These are phyloP conservation scores for Pterocles orientalis DNA, from an alignment of 2,113 vertebrate genomes.

Conservation along the genomic window DNA sequence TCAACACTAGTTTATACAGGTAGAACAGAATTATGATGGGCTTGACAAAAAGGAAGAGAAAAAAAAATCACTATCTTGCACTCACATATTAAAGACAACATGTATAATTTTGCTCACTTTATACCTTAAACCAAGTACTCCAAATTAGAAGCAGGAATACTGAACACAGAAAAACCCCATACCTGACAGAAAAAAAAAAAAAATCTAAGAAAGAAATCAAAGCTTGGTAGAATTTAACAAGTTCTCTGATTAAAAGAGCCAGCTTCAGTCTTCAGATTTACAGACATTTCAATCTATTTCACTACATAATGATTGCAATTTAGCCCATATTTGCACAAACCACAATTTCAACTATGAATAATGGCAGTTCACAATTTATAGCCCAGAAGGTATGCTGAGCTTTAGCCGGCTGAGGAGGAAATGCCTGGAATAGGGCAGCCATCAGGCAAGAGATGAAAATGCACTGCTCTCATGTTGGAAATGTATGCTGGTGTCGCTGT, in stretches of 20 bases:
- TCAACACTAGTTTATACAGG: not conserved
- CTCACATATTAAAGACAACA: conserved; percentile 22
- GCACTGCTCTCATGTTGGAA: not conserved
- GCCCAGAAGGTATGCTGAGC: not conserved
- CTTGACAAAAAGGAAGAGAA: conserved; percentile 41
- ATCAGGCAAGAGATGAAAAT: not conserved
- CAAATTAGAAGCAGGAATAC: conserved; percentile 38
- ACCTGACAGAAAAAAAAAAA: not conserved
- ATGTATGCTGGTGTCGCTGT: accelerated
- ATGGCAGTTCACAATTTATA: not conserved
- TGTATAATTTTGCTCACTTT: not conserved
- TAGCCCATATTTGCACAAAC: not conserved
- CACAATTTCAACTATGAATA: conserved; percentile 29
- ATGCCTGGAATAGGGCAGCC: not conserved
- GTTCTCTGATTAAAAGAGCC: conserved; percentile 43
- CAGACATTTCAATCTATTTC: conserved; percentile 40
- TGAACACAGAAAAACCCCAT: not conserved
- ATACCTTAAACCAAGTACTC: not conserved
- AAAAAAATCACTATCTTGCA: conserved; percentile 41
- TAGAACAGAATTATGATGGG: conserved; percentile 1
- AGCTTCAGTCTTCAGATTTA: conserved; percentile 30
- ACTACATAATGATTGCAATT: conserved; percentile 29
- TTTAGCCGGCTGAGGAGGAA: not conserved
- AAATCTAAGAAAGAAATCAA: conserved; percentile 42
- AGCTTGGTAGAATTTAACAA: conserved; percentile 30